Percentiles rank a stretch among this genome's conserved stretches.
phyloP scores from a whole-genome alignment of 2,113 vertebrate species.

The Pristiophorus japonicus region DNA sequence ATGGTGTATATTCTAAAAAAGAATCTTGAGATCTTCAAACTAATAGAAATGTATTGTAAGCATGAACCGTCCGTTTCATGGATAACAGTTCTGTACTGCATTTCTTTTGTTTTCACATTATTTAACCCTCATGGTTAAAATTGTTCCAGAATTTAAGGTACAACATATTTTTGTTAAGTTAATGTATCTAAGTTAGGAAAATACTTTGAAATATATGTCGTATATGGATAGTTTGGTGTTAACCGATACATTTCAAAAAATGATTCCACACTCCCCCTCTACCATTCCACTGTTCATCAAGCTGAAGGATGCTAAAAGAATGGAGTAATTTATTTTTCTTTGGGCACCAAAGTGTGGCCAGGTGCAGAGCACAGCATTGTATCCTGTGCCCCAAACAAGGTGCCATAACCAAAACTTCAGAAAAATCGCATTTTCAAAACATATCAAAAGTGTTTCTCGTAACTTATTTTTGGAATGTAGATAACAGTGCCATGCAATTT shows the following conservation, averaged over 20 bases:
- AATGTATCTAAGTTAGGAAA: neutral
- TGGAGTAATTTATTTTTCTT: neutral
- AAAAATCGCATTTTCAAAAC: neutral
- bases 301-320: neutral
- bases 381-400: neutral
- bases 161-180: neutral
- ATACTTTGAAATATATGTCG: neutral
- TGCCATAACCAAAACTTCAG: neutral
- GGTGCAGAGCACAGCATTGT: neutral
- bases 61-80: neutral
- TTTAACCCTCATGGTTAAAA: neutral
- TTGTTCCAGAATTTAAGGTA: neutral
- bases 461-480: neutral
- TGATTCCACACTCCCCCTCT: neutral
- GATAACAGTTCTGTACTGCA: neutral
- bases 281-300: neutral
- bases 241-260: neutral
- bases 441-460: neutral
- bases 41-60: neutral
- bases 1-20: neutral
- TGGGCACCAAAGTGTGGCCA: neutral
- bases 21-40: neutral
- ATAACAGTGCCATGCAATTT: neutral
- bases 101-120: neutral
- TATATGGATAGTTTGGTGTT: neutral